Evolutionary conservation across 2,888 invertebrate species (phyloP), one percentile per base, ranked within the genome.

Genomic region (Plebejus melissa): DNA sequence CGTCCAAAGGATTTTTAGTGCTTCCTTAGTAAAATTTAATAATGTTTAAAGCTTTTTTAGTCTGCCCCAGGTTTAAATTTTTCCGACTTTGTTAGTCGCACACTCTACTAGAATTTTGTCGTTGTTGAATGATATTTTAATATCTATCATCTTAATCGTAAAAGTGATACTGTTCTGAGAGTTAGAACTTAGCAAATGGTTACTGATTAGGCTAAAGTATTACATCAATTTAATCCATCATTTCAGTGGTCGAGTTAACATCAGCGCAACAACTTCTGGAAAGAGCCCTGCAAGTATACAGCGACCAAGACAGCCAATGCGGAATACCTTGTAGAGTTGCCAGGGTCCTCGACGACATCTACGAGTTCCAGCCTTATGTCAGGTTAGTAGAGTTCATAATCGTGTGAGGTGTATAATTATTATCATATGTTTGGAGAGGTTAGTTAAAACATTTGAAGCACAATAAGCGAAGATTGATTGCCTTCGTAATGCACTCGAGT

Each of bases 341-440:
- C 75, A 86, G 90, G 79, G 91, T 94, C 57, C 81, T 94, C 77
- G 92, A 94, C 77, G 91, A 91, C 78, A 85, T 94, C 58, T 93
- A 94, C 84, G 88, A 92, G 77, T 93, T 93, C 79, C 88, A 94
- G 83, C 92, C 94, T n/a, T 94, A 94, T 85, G 84, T 85, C 82
- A 90, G 91, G 94, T 94, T 32, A 80, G 81, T 81, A 81, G 76
- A 28, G 69, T 38, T 3, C 9, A n/a, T 38, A 58, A 4, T 22
- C 58, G 58, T 16, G 4, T 32, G 9, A 71, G 41, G 78, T 75
- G 75, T 79, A 16, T 36, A 36, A 65, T 65, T 79, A 16, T 36
- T 65, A 65, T 65, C 65, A 16, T 16, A 28, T 28, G 60, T 60
- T 60, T 60, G 60, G 16, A 65, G 65, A 32, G 22, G 28, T 60